Evolutionary conservation across 2,888 invertebrate species (phyloP).

Genomic region (Hoplodrina ambigua): DNA sequence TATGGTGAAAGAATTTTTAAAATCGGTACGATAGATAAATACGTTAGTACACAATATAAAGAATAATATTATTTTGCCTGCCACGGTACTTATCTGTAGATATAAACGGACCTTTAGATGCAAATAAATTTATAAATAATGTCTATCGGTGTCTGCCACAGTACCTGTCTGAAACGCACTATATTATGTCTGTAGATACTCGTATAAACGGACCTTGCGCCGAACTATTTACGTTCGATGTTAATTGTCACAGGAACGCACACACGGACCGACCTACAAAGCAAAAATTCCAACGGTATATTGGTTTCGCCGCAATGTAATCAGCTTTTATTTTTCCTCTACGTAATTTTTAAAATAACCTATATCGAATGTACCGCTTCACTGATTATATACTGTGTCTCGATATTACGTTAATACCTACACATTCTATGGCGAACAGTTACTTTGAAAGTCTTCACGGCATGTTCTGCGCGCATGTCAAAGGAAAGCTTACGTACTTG

Average conservation of each 20-base stretch:
- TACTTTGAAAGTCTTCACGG: constrained; percentile 11
- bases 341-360: not conserved
- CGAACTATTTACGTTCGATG: constrained; percentile 1
- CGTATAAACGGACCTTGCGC: not conserved
- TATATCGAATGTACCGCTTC: too few relatives aligned
- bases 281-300: constrained; percentile 7
- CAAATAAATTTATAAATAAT: too few relatives aligned
- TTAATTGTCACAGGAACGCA: not conserved
- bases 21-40: too few relatives aligned
- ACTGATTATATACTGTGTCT: not conserved
- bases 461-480: not conserved
- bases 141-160: too few relatives aligned
- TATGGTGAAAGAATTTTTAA: too few relatives aligned
- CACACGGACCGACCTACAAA: not conserved
- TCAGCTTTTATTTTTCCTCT: not conserved
- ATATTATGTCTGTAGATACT: too few relatives aligned
- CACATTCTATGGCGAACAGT: not conserved
- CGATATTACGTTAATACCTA: not conserved
- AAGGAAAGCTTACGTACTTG: constrained; percentile 22
- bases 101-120: not conserved
- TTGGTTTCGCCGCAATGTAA: not conserved
- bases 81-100: too few relatives aligned
- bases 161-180: too few relatives aligned
- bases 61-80: too few relatives aligned
- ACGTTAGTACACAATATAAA: too few relatives aligned